Conservation (phyloP, 2,888 invertebrate species). For the Atrina japonica region DNA sequence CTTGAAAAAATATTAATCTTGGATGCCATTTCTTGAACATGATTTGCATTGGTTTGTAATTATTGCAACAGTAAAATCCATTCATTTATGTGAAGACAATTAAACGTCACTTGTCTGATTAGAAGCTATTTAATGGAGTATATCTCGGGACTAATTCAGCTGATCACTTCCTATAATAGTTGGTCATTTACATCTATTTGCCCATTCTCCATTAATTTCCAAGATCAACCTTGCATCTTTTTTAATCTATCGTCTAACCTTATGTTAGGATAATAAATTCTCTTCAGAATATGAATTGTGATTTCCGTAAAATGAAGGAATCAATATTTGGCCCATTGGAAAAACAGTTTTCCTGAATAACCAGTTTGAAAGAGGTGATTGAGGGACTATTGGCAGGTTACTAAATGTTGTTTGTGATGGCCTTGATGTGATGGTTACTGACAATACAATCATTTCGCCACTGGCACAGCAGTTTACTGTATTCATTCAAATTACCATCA, state of each 20-base stretch:
- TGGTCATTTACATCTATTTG: not conserved
- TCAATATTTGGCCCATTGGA: slow-evolving; percentile 15
- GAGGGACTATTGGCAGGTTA: not conserved
- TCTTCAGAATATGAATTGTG: slow-evolving; percentile 21
- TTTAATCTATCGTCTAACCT: slow-evolving; percentile 17
- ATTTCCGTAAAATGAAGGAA: slow-evolving; percentile 19
- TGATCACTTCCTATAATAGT: slow-evolving; percentile 11
- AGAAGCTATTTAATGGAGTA: slow-evolving; percentile 9
- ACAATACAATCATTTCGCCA: too few species aligned
- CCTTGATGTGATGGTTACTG: too few species aligned
- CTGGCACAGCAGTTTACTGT: too few species aligned
- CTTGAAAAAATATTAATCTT: too few species aligned
- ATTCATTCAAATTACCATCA: too few species aligned
- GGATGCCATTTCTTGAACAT: too few species aligned
- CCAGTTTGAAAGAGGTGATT: slow-evolving; percentile 10
- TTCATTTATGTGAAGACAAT: slow-evolving; percentile 27
- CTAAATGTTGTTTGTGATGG: too few species aligned
- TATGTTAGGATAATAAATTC: slow-evolving; percentile 17
- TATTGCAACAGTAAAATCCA: slow-evolving; percentile 4
- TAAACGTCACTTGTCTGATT: slow-evolving; percentile 24
- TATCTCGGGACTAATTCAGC: slow-evolving; percentile 7
- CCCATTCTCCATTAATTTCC: slow-evolving; percentile 9
- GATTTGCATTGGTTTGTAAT: not conserved
- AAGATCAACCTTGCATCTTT: not conserved
- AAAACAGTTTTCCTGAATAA: not conserved